A percentile compares a stretch with the other conserved stretches of the same genome.
Conservation (phyloP, 2,888 invertebrate species). For the Orchestes rusci region DNA sequence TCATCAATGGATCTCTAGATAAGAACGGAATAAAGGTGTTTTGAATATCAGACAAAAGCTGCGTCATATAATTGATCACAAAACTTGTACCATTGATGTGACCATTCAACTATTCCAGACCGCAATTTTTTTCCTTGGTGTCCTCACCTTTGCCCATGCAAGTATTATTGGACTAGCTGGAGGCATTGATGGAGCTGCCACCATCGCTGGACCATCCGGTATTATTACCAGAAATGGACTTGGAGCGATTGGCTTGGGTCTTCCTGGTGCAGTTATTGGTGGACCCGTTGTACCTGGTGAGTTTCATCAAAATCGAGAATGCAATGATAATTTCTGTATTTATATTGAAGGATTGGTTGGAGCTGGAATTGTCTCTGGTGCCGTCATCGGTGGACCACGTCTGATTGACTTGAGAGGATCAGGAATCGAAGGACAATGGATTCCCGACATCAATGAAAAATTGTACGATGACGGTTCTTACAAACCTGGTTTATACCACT, state of each 20-base stretch:
- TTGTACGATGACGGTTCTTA: constrained; percentile 37
- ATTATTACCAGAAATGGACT: constrained; percentile 24
- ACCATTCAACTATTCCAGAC: too few relatives aligned
- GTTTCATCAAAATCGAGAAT: background rate
- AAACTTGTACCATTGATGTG: too few relatives aligned
- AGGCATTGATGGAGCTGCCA: constrained; percentile 22
- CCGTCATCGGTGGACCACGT: constrained; percentile 6
- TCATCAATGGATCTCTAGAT: too few relatives aligned
- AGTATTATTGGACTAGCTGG: constrained; percentile 18
- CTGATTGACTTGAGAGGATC: constrained; percentile 22
- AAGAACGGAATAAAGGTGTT: too few relatives aligned
- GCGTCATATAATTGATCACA: too few relatives aligned
- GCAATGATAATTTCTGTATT: background rate
- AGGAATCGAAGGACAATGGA: constrained; percentile 32
- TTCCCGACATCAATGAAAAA: constrained; percentile 33
- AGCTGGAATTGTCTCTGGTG: constrained; percentile 18
- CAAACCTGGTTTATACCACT: constrained; percentile 30
- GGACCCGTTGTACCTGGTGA: constrained; percentile 14
- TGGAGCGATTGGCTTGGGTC: constrained; percentile 20
- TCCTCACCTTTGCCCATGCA: constrained; percentile 30
- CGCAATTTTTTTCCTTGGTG: constrained; percentile 25
- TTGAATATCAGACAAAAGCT: too few relatives aligned
- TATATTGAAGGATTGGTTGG: constrained; percentile 15
- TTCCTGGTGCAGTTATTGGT: constrained; percentile 16
- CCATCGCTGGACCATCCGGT: constrained; percentile 29